Conservation (phyloP, 2,113 vertebrate genomes). For the Lophius piscatorius region DNA sequence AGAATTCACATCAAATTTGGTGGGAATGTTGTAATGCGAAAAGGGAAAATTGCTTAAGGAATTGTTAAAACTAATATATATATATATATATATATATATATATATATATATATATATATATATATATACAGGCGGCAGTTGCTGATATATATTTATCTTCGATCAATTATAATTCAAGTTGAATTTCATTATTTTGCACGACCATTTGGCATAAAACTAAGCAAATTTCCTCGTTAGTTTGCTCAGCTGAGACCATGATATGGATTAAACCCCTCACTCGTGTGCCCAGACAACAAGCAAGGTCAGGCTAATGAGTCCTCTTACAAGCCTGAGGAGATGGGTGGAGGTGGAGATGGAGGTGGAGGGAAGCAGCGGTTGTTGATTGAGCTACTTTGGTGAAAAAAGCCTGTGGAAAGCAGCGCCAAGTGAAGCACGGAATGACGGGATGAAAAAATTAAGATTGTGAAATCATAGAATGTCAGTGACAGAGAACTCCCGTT, state of each 20-base stretch:
- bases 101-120: too few species aligned
- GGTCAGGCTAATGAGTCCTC: conserved; percentile 54
- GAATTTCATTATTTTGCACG: too few species aligned
- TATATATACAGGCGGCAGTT: too few species aligned
- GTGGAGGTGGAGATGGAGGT: conserved; percentile 15
- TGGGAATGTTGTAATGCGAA: too few species aligned
- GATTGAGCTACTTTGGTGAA: conserved; percentile 57
- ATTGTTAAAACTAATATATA: too few species aligned
- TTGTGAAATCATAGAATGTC: conserved; percentile 55
- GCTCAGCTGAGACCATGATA: conserved; percentile 6
- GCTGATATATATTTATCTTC: too few species aligned
- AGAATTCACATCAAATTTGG: too few species aligned
- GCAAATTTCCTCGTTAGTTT: too few species aligned
- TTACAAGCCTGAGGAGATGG: conserved; percentile 30
- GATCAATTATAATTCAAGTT: too few species aligned
- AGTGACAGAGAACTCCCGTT: conserved; percentile 65
- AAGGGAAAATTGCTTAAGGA: too few species aligned
- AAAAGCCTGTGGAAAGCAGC: conserved; percentile 41
- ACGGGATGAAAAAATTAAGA: conserved; percentile 58
- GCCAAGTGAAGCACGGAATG: conserved; percentile 21
- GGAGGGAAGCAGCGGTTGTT: conserved; percentile 2
- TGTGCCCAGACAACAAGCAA: conserved; percentile 21
- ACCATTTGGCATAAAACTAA: too few species aligned
- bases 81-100: too few species aligned
- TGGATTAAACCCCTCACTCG: conserved; percentile 15